Conservation (phyloP, 2,797 vertebrate species). For the Luscinia luscinia region DNA sequence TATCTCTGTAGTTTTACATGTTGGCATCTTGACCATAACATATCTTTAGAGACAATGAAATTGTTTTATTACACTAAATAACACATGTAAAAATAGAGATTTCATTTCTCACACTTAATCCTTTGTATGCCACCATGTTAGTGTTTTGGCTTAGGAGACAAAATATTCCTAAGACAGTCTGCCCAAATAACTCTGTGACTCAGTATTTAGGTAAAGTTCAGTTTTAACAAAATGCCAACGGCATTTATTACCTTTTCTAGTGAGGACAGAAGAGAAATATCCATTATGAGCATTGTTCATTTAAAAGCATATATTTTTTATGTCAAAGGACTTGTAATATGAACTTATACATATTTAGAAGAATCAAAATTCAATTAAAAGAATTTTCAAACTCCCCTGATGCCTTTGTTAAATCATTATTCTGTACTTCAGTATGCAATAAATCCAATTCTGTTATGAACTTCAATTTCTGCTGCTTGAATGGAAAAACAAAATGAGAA, state of each 20-base stretch:
- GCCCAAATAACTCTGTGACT: background rate
- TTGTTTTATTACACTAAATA: background rate
- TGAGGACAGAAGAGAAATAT: background rate
- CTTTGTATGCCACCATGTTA: background rate
- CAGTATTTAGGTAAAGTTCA: background rate
- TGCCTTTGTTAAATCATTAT: background rate
- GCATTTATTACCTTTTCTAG: background rate
- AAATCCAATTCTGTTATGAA: conserved; percentile 2
- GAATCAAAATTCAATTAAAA: background rate
- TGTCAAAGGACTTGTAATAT: background rate
- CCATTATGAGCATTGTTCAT: background rate
- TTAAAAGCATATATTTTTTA: background rate
- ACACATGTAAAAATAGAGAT: background rate
- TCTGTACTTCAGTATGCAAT: background rate
- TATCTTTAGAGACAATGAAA: background rate
- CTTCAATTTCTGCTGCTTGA: conserved; percentile 10
- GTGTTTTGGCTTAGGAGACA: background rate
- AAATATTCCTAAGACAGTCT: background rate
- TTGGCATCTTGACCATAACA: background rate
- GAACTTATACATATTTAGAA: background rate
- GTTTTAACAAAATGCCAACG: conserved; percentile 15
- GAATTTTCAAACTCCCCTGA: background rate
- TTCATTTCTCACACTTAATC: background rate
- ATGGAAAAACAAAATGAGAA: background rate
- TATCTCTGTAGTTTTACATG: background rate